Evolutionary conservation across 2,888 invertebrate genomes (phyloP), one percentile per base, ranked within the genome.

Genomic region (Agrochola macilenta): DNA sequence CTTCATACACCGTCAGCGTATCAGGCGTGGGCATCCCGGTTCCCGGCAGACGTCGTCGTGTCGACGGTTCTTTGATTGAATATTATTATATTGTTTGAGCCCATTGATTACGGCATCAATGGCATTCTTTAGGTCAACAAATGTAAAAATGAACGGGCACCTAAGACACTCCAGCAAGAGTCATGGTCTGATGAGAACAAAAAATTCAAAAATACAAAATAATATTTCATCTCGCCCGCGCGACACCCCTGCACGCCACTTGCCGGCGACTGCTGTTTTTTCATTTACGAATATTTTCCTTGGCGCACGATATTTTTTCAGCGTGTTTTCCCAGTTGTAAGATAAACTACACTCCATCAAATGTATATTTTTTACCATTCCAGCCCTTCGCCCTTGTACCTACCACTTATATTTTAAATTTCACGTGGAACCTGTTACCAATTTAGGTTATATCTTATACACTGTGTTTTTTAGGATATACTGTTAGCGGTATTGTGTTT

Each of bases 221-320:
- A 39, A 49, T 39, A 66, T 30, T 5, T 11, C 2, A 5, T 0
- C 3, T 5, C 23, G 2, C 0, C 7, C 5, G 12, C 17, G 81
- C 72, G 90, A 57, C 95, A 95, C 23, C 96, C 96, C 96, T 96
- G 87, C 60, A 20, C 82, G 81, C 79, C 85, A 89, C 88, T 88
- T 90, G 91, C 88, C 89, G 92, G 87, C 91, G 85, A 85, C 91
- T 96, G 96, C 96, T 96, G 94, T 96, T 96, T 96, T 96, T 96
- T 96, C 96, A 96, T 96, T 96, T 96, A 94, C 94, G 96, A 95
- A 96, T 96, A 96, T 96, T 96, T 96, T 96, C 94, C 95, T 96
- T 96, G 92, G 95, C 94, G 90, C 93, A 90, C 95, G 95, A 95
- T 96, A 96, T 96, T 96, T 96, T 96, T 96, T 94, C 95, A 94